These are phyloP conservation scores for Dromius quadrimaculatus DNA, from an alignment of 2,888 invertebrate species.

Conservation along the genomic window DNA sequence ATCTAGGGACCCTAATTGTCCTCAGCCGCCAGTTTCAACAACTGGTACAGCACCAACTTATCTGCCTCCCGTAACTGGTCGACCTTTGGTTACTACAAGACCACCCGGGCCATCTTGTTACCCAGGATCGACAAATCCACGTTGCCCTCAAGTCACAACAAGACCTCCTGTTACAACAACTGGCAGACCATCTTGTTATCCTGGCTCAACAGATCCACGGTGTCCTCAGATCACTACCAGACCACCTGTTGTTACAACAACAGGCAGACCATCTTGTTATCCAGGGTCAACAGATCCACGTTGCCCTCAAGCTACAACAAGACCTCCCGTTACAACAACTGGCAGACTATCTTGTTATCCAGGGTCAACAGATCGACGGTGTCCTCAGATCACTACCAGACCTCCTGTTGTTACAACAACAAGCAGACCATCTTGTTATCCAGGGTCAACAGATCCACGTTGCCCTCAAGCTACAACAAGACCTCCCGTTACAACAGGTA, in stretches of 20 bases:
- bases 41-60: no score
- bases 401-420: constrained; percentile 53
- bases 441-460: constrained; percentile 64
- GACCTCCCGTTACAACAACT: constrained; percentile 55
- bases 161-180: constrained; percentile 54
- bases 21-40: constrained; percentile 58
- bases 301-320: constrained; percentile 58
- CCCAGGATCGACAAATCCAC: constrained; percentile 60
- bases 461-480: constrained; percentile 59
- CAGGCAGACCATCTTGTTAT: constrained; percentile 58
- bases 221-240: constrained; percentile 44
- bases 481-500: constrained; percentile 56
- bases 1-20: constrained; percentile 60
- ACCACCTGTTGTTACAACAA: constrained; percentile 53
- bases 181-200: constrained; percentile 2
- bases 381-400: constrained; percentile 60
- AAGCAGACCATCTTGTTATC: constrained; percentile 60
- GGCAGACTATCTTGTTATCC: constrained; percentile 61
- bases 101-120: no score
- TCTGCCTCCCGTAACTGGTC: no score
- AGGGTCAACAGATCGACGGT: constrained; percentile 62
- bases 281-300: constrained; percentile 63
- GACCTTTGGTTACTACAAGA: no score
- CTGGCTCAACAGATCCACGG: constrained; percentile 58
- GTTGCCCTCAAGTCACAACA: constrained; percentile 57